phyloP scores from a whole-genome alignment of 2,113 vertebrate genomes.

The Marmota flaviventris region DNA sequence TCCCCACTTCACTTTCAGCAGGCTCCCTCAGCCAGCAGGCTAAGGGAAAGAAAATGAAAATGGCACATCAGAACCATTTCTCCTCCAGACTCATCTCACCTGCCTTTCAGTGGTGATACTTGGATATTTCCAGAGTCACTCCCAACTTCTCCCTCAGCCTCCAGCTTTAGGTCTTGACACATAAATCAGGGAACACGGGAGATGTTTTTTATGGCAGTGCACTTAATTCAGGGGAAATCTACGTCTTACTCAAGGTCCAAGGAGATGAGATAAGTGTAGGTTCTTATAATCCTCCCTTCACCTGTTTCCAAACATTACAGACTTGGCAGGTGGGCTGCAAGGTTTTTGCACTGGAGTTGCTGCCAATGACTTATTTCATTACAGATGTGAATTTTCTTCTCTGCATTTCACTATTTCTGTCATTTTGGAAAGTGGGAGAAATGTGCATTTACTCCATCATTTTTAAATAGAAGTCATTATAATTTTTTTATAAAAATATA shows the following conservation, averaged over 20 bases:
- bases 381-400: constrained; percentile 21
- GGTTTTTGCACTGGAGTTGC: background rate
- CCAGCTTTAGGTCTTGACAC: background rate
- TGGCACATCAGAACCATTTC: background rate
- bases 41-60: background rate
- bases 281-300: background rate
- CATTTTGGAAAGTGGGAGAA: background rate
- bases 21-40: background rate
- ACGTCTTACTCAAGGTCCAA: constrained; percentile 36
- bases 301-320: background rate
- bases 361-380: constrained; percentile 32
- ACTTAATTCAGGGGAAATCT: constrained; percentile 21
- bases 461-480: constrained; percentile 6
- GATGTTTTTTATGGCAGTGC: background rate
- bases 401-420: constrained; percentile 45
- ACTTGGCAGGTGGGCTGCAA: background rate
- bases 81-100: background rate
- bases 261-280: constrained; percentile 6
- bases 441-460: background rate
- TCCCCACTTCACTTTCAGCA: background rate
- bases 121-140: background rate
- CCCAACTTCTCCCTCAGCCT: background rate
- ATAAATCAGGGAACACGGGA: background rate
- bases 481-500: background rate
- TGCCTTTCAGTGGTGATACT: background rate